Base-by-base conservation (phyloP, 2,113 vertebrate species). In the Haliaeetus leucogaster region DNA sequence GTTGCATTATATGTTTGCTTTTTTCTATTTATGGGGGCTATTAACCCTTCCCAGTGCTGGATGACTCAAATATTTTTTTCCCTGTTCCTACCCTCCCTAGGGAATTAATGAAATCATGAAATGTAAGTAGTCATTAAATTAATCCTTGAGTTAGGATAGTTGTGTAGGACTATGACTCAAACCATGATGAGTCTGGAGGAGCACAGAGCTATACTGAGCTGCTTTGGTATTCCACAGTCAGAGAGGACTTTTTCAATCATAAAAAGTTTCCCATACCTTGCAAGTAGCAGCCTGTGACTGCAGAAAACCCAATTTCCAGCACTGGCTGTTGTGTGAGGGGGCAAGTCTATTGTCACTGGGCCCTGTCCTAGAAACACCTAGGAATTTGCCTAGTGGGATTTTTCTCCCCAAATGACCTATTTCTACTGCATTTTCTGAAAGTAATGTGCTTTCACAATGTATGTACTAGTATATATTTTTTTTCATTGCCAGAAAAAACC, bases 1-100 rank as follows among this genome's bases (percentile, higher is more conserved):
- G 5, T n/a, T 70, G 13, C 2, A 4, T 43, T 43, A 19, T 32
- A 25, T 34, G 16, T 11, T 45, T 45, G 40, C 17, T 14, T 21
- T 5, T 47, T 30, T 23, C 3, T 40, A 4, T 52, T 56, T 85
- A 9, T 19, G 3, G 3, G 17, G 8, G 1, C 16, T 45, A 2
- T 65, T 29, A 66, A 30, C 11, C 4, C 11, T 72, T 92, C 19
- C 29, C 2, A 34, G 38, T 38, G 7, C 45, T 66, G 77, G 18
- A 38, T 72, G 11, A 38, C 21, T 13, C 30, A 27, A 65, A 6
- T 43, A 13, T 8, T 7, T 7, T 36, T 53, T 32, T 20, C 5
- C 13, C 15, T 63, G 3, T 21, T 84, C 6, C 19, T 71, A 8
- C 17, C 7, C 4, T 84, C 18, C 30, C 13, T 27, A 42, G 25